phyloP scores from a whole-genome alignment of 2,113 vertebrate genomes.

The Amia ocellicauda region DNA sequence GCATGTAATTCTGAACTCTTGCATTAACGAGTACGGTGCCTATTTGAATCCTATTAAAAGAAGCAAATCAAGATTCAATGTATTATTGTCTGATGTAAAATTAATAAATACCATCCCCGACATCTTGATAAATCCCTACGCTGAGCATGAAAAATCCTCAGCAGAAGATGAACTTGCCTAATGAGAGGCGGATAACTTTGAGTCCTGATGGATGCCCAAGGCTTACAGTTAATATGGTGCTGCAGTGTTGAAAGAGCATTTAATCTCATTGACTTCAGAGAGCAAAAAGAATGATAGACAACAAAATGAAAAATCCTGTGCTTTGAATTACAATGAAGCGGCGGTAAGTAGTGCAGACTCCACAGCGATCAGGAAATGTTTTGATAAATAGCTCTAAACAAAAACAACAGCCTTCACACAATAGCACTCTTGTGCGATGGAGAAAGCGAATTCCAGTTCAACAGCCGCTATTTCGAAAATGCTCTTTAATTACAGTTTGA shows the following conservation, averaged over 20 bases:
- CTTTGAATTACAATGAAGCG: not conserved
- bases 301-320: not conserved
- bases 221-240: not conserved
- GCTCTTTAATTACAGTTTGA: slow-evolving; percentile 46
- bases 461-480: slow-evolving; percentile 44
- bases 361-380: not conserved
- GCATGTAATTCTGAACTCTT: too few relatives aligned
- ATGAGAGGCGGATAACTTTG: not conserved
- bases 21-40: too few relatives aligned
- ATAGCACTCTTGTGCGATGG: slow-evolving; percentile 1
- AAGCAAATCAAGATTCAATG: too few relatives aligned
- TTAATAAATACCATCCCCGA: too few relatives aligned
- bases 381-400: not conserved
- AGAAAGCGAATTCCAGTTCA: not conserved
- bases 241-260: not conserved
- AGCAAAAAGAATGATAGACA: not conserved
- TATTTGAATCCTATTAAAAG: too few relatives aligned
- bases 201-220: not conserved
- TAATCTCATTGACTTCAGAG: slow-evolving; percentile 3
- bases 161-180: not conserved
- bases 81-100: too few relatives aligned
- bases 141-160: too few relatives aligned
- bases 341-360: not conserved
- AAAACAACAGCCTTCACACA: not conserved
- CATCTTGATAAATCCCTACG: too few relatives aligned